Percentiles rank a stretch among this genome's conserved stretches.
Evolutionary conservation across 2,888 invertebrate species (phyloP).

Genomic region (Chalcosyrphus nemorum): DNA sequence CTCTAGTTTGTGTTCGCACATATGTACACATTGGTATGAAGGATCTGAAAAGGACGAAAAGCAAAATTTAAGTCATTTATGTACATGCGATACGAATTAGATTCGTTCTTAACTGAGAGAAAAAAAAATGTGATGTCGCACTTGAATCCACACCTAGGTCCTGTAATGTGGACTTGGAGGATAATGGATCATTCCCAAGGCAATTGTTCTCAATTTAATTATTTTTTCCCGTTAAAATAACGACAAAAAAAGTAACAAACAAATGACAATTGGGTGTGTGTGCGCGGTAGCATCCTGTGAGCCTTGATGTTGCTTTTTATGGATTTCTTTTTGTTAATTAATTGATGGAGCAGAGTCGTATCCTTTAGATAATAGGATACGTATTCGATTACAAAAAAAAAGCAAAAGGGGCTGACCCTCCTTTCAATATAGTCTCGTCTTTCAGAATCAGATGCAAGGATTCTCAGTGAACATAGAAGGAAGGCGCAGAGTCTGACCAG

Average conservation of each 20-base stretch:
- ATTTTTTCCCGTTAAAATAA: slow-evolving; percentile 20
- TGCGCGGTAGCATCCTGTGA: not conserved
- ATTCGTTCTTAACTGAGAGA: slow-evolving; percentile 7
- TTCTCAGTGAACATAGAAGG: too few relatives aligned
- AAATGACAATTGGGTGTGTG: slow-evolving; percentile 4
- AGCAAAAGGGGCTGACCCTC: too few relatives aligned
- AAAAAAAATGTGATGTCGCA: not conserved
- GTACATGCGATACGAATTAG: slow-evolving; percentile 16
- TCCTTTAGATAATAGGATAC: too few relatives aligned
- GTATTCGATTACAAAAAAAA: too few relatives aligned
- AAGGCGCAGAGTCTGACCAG: too few relatives aligned
- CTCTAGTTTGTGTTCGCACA: slow-evolving; percentile 1
- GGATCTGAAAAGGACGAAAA: slow-evolving; percentile 12
- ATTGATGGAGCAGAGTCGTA: too few relatives aligned
- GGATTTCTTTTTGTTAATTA: not conserved
- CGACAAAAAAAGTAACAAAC: not conserved
- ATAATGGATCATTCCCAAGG: slow-evolving; percentile 51
- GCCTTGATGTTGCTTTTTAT: not conserved
- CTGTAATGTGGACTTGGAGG: slow-evolving; percentile 14
- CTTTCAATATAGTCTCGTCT: too few relatives aligned
- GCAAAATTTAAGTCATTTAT: not conserved
- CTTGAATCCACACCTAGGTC: slow-evolving; percentile 56
- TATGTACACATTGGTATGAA: slow-evolving; percentile 2
- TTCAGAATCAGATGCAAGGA: too few relatives aligned
- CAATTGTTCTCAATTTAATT: slow-evolving; percentile 51